These are phyloP conservation scores for Plotosus lineatus DNA, from an alignment of 2,113 vertebrate genomes.

Conservation along the genomic window DNA sequence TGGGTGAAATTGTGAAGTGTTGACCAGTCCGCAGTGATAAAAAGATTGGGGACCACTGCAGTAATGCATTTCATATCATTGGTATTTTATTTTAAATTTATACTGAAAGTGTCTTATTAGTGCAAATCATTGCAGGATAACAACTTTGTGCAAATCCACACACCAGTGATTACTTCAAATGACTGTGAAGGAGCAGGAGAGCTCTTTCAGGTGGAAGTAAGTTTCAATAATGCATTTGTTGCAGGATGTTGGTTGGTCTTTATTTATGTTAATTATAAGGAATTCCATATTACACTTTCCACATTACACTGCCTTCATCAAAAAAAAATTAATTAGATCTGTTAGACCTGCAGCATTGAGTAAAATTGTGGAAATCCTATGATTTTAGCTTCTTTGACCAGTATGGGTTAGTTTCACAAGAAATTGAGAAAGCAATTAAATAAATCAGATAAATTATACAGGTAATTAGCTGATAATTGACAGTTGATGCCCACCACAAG, in stretches of 20 bases:
- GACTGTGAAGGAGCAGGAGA: slow-evolving; percentile 97
- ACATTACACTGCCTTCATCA: neutral
- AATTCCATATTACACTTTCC: neutral
- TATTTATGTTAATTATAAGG: neutral
- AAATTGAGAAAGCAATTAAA: neutral
- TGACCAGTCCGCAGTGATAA: too few relatives aligned
- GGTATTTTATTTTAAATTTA: neutral
- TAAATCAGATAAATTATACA: neutral
- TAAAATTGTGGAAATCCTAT: neutral
- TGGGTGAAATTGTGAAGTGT: too few relatives aligned
- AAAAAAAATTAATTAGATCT: neutral
- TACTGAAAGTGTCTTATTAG: neutral
- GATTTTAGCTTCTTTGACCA: neutral
- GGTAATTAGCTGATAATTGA: neutral
- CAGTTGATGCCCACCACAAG: neutral
- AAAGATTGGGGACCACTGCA: too few relatives aligned
- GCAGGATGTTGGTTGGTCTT: neutral
- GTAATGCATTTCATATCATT: neutral
- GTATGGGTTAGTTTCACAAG: neutral
- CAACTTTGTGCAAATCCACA: slow-evolving; percentile 89
- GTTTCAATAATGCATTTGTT: slow-evolving; percentile 37
- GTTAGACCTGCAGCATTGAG: neutral
- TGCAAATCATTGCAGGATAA: slow-evolving; percentile 71
- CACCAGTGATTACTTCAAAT: slow-evolving; percentile 95
- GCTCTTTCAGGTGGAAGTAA: slow-evolving; percentile 87